Evolutionary conservation across 2,888 invertebrate genomes (phyloP).

Genomic region (Agrochola lychnidis): DNA sequence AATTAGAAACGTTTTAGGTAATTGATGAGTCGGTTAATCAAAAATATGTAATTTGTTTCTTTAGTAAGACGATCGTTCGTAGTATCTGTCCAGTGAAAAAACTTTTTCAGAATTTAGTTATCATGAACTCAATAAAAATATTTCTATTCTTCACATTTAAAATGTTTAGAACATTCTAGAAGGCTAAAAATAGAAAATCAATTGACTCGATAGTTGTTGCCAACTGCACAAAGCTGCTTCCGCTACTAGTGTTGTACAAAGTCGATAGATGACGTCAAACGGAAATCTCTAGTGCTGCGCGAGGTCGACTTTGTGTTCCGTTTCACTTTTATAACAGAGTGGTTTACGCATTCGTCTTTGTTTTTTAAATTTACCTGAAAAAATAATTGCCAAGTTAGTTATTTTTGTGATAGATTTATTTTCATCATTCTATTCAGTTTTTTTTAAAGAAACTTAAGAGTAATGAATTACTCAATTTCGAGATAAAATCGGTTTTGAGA

Average conservation of each 20-base stretch:
- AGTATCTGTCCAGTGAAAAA: neutral
- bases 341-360: neutral
- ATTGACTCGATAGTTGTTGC: constrained; percentile 61
- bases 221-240: constrained; percentile 66
- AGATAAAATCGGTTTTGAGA: neutral
- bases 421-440: neutral
- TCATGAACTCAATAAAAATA: neutral
- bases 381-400: neutral
- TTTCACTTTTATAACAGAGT: constrained; percentile 36
- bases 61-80: neutral
- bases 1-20: neutral
- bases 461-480: neutral
- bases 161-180: constrained; percentile 54
- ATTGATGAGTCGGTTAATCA: neutral
- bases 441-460: neutral
- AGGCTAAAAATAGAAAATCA: constrained; percentile 61
- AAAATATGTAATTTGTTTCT: neutral
- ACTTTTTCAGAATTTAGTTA: constrained; percentile 10
- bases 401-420: neutral
- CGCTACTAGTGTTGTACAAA: constrained; percentile 69
- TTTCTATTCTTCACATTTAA: neutral
- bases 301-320: constrained; percentile 64
- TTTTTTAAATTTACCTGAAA: too few relatives aligned
- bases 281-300: constrained; percentile 75
- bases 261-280: constrained; percentile 61